Evolutionary conservation across 2,888 invertebrate genomes (phyloP), one percentile per base, ranked within the genome.

Genomic region (Auanema freiburgensis): DNA sequence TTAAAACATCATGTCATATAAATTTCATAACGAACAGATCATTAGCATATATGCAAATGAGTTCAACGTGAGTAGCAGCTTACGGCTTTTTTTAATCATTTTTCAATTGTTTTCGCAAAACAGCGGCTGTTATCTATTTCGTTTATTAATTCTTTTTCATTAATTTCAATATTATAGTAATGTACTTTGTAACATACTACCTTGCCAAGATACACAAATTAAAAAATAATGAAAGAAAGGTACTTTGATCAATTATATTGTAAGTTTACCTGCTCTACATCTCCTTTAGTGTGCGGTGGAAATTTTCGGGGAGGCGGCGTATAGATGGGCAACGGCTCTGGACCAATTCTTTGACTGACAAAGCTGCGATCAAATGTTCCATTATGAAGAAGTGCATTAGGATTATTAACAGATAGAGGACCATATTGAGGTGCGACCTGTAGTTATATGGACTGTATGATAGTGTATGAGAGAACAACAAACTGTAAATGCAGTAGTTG

Each of bases 401-500:
- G 77, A 55, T 80, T 74, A 59, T 81, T 79, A 0, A 81, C 78
- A 50, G 80, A 80, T 42, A 81, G 71, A 1, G 81, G 81, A 1
- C 81, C 81, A 57, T 68, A 81, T 63, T 81, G 81, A 0, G 79
- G 76, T 21, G 74, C 72, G 42, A 76, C 71, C 72, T 74, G 23
- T 6, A 61, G 52, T 16, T 12, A 46, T 46, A 18, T 46, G 16
- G 8, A 23, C 52, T n/a, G 18, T 52, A 16, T 21, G 24, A 52
- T 4, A 50, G 51, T 12, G 51, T 16, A n/a, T 50, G 12, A 16
- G 11, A n/a, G 43, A n/a, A 8, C 18, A 12, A 49, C 55, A 25
- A 43, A 71, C 72, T 2, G 73, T 73, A 21, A 63, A 68, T 3
- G 73, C 66, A 18, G 71, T 67, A 0, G 69, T 63, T 0, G 65